phyloP scores from a whole-genome alignment of 2,797 vertebrate genomes.

The Macropodus opercularis region DNA sequence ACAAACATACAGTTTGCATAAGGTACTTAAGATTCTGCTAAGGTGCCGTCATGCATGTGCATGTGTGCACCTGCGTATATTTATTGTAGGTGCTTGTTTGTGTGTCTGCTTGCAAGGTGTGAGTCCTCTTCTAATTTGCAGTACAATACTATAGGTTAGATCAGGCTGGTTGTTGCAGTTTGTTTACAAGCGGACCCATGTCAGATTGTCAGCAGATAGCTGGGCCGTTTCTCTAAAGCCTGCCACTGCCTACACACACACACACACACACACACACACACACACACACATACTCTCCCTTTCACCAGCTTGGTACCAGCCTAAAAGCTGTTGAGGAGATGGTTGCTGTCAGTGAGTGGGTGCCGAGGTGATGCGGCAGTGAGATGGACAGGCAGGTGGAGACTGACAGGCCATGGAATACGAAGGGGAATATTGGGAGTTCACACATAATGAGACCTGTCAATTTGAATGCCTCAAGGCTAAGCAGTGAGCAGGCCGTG shows the following conservation, averaged over 20 bases:
- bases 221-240: conserved; percentile 75
- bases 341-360: conserved; percentile 66
- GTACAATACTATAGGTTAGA: conserved; percentile 85
- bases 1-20: conserved; percentile 91
- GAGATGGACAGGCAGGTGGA: conserved; percentile 75
- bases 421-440: conserved; percentile 74
- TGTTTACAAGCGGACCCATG: conserved; percentile 89
- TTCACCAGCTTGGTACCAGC: conserved; percentile 25
- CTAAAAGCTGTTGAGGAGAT: conserved; percentile 50
- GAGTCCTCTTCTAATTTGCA: conserved; percentile 89
- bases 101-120: conserved; percentile 61
- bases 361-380: conserved; percentile 55
- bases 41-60: conserved; percentile 73
- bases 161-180: conserved; percentile 85
- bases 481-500: conserved; percentile 57
- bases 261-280: conserved; percentile 11
- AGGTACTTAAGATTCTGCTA: conserved; percentile 91
- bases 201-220: conserved; percentile 84
- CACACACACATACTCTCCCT: conserved; percentile 24
- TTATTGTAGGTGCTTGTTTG: conserved; percentile 22
- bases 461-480: conserved; percentile 82
- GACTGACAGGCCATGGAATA: conserved; percentile 75
- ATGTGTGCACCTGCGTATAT: conserved; percentile 42
- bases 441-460: conserved; percentile 83
- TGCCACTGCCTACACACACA: conserved; percentile 52